Conservation (phyloP, 2,797 vertebrate species). For the Oreonectes daqikongensis region DNA sequence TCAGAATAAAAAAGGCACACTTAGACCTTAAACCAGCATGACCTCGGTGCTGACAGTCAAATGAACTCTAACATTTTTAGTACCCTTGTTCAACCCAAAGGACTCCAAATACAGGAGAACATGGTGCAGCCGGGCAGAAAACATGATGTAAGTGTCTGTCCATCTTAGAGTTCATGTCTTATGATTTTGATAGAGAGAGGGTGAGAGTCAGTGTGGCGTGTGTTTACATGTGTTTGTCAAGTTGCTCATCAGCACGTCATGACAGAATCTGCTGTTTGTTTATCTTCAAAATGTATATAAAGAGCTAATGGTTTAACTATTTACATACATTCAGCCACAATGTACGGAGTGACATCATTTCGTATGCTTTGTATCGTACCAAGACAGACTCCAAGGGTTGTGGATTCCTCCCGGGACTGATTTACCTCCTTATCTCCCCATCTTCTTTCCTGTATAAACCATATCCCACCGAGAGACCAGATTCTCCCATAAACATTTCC, state of each 20-base stretch:
- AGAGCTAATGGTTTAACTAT: neutral
- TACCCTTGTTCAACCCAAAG: constrained; percentile 68
- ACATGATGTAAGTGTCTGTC: constrained; percentile 74
- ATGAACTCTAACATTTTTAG: constrained; percentile 64
- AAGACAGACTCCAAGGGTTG: constrained; percentile 20
- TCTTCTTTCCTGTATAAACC: constrained; percentile 34
- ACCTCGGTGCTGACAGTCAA: constrained; percentile 61
- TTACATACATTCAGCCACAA: no score
- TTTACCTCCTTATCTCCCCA: constrained; percentile 7
- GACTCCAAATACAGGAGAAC: constrained; percentile 74
- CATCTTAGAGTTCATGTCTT: constrained; percentile 61
- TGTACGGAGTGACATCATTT: neutral
- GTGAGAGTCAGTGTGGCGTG: neutral
- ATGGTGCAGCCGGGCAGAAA: constrained; percentile 70
- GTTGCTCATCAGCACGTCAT: neutral
- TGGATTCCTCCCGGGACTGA: neutral
- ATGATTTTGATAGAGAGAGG: constrained; percentile 32
- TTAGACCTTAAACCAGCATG: constrained; percentile 69
- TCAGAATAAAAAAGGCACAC: constrained; percentile 4
- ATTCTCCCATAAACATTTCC: constrained; percentile 31
- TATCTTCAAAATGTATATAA: no score
- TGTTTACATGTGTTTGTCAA: neutral
- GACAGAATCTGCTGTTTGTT: neutral
- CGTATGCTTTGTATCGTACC: constrained; percentile 6
- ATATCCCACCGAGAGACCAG: constrained; percentile 31